A percentile compares a stretch with the other conserved stretches of the same genome.
Evolutionary conservation across 1,140 invertebrate species (phyloP).

Genomic region (Bombus turneri): DNA sequence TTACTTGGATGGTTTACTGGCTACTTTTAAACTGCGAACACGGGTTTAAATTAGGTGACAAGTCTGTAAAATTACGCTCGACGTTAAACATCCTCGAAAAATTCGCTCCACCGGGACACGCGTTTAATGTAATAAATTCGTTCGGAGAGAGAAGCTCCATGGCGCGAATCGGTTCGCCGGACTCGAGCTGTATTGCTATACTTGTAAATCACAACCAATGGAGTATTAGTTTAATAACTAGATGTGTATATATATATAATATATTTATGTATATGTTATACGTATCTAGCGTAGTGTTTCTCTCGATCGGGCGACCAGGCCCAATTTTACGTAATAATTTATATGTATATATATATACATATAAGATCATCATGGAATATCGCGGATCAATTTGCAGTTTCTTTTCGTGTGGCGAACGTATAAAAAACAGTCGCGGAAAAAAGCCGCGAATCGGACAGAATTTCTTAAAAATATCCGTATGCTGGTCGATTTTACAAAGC

Average conservation of each 20-base stretch:
- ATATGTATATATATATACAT: neutral
- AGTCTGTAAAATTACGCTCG: neutral
- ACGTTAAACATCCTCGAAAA: neutral
- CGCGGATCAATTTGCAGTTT: slow-evolving; percentile 40
- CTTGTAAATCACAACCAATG: slow-evolving; percentile 82
- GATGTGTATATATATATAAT: slow-evolving; percentile 59
- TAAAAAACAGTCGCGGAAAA: slow-evolving; percentile 5
- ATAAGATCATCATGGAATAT: slow-evolving; percentile 37
- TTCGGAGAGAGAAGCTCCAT: slow-evolving; percentile 35
- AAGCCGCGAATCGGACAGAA: too few relatives aligned
- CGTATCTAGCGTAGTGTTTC: slow-evolving; percentile 58
- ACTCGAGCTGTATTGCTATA: slow-evolving; percentile 77
- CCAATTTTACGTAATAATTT: slow-evolving; percentile 51
- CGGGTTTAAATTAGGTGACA: neutral
- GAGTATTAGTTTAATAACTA: slow-evolving; percentile 80
- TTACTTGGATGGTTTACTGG: neutral
- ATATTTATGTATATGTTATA: slow-evolving; percentile 56
- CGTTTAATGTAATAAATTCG: slow-evolving; percentile 34
- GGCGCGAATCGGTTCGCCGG: slow-evolving; percentile 39
- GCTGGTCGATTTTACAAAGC: neutral
- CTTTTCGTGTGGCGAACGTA: neutral
- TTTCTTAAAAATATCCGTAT: neutral
- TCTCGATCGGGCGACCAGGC: slow-evolving; percentile 67
- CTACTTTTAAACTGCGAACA: neutral
- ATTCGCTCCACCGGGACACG: neutral